Evolutionary conservation across 2,113 vertebrate genomes (phyloP).

Genomic region (Excalfactoria chinensis): DNA sequence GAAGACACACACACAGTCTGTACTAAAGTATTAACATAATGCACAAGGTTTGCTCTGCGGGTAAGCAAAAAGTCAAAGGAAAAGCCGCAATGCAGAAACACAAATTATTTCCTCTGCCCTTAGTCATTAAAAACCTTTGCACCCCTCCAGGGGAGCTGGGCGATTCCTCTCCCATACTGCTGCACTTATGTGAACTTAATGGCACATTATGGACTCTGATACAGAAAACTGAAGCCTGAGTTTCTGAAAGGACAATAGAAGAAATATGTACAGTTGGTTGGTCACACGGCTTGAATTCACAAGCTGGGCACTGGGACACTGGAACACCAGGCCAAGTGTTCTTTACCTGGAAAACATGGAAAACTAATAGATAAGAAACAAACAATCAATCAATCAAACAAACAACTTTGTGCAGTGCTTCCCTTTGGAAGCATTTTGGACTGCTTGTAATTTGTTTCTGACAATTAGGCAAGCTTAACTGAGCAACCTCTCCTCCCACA

Average conservation of each 20-base stretch:
- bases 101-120: neutral
- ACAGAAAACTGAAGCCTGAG: neutral
- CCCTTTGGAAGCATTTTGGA: neutral
- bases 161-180: neutral
- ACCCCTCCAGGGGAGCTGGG: neutral
- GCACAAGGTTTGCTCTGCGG: fast-evolving
- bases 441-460: neutral
- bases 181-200: neutral
- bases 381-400: too few relatives aligned
- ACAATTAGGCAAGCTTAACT: neutral
- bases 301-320: neutral
- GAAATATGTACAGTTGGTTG: neutral
- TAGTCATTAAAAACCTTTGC: neutral
- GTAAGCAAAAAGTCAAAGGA: neutral
- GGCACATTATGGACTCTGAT: neutral
- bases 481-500: neutral
- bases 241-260: neutral
- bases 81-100: neutral
- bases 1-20: neutral
- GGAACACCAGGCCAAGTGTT: neutral
- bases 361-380: neutral
- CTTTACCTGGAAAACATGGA: neutral
- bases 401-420: neutral
- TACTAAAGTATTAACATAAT: neutral
- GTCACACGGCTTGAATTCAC: neutral